Conservation (phyloP, 2,797 vertebrate species). For the Gouania willdenowi region DNA sequence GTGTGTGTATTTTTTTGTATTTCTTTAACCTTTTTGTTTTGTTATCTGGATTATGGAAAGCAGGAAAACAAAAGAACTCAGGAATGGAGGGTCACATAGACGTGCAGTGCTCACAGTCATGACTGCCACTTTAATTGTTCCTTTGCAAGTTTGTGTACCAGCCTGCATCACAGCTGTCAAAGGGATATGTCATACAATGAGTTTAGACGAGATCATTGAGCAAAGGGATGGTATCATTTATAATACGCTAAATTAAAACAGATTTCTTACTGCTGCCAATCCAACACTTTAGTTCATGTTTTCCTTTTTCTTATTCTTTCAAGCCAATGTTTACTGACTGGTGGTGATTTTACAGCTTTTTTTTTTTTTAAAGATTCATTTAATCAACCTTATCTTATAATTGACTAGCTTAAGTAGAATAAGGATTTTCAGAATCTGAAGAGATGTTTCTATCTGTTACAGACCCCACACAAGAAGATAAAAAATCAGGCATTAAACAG, state of each 20-base stretch:
- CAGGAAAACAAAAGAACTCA: not conserved
- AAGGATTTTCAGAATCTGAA: too few relatives aligned
- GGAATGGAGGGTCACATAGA: constrained; percentile 11
- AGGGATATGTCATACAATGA: constrained; percentile 21
- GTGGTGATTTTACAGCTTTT: constrained; percentile 11
- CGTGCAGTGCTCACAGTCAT: constrained; percentile 26
- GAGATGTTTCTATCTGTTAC: too few relatives aligned
- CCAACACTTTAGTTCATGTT: constrained; percentile 27
- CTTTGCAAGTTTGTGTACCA: constrained; percentile 16
- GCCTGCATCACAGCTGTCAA: constrained; percentile 16
- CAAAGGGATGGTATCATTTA: constrained; percentile 15
- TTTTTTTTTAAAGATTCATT: too few relatives aligned
- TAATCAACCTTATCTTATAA: too few relatives aligned
- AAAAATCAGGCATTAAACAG: too few relatives aligned
- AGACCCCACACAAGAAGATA: too few relatives aligned
- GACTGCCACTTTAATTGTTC: constrained; percentile 10
- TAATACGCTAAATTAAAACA: constrained; percentile 16
- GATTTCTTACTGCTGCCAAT: constrained; percentile 36
- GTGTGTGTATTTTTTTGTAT: constrained; percentile 1
- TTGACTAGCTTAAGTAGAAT: too few relatives aligned
- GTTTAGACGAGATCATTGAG: constrained; percentile 25
- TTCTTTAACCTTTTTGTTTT: not conserved
- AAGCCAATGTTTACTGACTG: constrained; percentile 15
- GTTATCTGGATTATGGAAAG: constrained; percentile 11
- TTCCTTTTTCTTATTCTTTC: constrained; percentile 2